phyloP scores from a whole-genome alignment of 2,888 invertebrate genomes.

The Spisula subtruncata region DNA sequence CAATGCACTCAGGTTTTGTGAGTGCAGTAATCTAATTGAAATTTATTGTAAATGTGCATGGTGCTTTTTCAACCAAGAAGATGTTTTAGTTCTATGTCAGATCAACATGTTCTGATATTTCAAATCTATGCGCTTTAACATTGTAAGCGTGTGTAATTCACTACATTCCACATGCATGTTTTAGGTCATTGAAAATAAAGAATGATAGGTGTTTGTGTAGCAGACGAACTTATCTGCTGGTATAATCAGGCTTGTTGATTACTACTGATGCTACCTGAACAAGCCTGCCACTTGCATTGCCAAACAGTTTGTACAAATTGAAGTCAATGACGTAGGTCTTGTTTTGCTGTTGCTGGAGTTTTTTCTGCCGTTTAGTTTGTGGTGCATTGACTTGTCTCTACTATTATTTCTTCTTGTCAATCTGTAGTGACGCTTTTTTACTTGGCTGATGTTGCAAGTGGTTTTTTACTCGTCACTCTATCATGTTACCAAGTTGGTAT shows the following conservation, averaged over 20 bases:
- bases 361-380: background rate
- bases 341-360: background rate
- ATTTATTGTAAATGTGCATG: background rate
- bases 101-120: background rate
- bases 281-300: background rate
- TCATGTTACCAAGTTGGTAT: no score
- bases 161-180: background rate
- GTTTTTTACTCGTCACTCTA: no score
- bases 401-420: background rate
- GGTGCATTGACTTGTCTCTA: background rate
- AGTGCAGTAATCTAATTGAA: background rate
- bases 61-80: background rate
- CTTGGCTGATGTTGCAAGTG: no score
- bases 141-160: background rate
- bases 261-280: background rate
- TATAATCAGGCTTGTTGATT: conserved; percentile 4
- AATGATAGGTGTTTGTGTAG: background rate
- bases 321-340: background rate
- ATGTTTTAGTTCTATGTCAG: background rate
- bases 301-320: background rate
- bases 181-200: background rate
- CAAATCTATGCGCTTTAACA: background rate
- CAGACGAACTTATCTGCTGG: background rate
- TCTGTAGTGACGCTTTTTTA: no score
- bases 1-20: background rate